Conservation (phyloP, 2,113 vertebrate species). For the Phylloscopus whistleri region DNA sequence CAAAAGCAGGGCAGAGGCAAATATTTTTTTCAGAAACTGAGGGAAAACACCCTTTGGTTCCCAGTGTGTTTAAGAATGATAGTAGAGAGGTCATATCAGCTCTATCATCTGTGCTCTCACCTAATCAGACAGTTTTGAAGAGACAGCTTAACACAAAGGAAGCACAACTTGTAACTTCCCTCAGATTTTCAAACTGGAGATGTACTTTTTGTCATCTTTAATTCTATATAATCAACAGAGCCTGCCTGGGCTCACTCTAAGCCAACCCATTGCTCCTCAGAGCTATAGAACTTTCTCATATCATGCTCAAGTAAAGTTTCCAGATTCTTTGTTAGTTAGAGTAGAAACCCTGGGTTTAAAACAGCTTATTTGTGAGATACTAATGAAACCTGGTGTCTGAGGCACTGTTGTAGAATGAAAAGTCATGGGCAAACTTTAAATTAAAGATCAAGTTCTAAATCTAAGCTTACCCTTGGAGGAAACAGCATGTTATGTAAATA, state of each 20-base stretch:
- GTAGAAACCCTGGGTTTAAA: not conserved
- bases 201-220: not conserved
- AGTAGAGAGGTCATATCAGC: not conserved
- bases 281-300: not conserved
- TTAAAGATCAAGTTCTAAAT: not conserved
- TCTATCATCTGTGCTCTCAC: not conserved
- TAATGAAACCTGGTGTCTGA: not conserved
- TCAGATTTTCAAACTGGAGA: not conserved
- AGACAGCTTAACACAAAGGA: not conserved
- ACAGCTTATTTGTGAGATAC: not conserved
- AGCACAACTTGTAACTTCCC: not conserved
- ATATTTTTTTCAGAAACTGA: not conserved
- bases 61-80: not conserved
- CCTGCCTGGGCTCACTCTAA: not conserved
- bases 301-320: not conserved
- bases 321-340: not conserved
- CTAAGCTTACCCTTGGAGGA: not conserved
- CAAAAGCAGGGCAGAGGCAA: not conserved
- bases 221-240: not conserved
- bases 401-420: not conserved
- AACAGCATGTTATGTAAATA: not conserved
- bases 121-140: not conserved
- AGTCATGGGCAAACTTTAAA: not conserved
- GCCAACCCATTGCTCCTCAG: not conserved
- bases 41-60: not conserved